Percentiles rank a stretch among this genome's conserved stretches.
phyloP scores from a whole-genome alignment of 1,140 invertebrate species.

The Pachypsylla venusta region DNA sequence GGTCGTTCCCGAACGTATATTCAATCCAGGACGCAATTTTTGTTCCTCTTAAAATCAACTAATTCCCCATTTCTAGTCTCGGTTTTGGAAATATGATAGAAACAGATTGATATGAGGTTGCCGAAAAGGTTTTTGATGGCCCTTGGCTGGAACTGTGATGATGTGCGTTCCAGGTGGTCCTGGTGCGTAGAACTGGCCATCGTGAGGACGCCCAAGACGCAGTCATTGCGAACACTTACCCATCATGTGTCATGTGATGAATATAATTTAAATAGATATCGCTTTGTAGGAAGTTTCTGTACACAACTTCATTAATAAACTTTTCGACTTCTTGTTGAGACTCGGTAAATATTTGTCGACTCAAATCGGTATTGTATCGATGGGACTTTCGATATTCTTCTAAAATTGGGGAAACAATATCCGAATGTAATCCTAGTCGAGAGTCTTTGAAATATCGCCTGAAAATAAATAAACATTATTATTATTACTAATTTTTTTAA shows the following conservation, averaged over 20 bases:
- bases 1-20: too few relatives aligned
- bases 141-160: too few relatives aligned
- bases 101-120: too few relatives aligned
- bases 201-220: too few relatives aligned
- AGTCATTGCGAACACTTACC: too few relatives aligned
- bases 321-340: conserved; percentile 60
- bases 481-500: background rate
- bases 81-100: too few relatives aligned
- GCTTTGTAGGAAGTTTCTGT: conserved; percentile 78
- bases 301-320: conserved; percentile 67
- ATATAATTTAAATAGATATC: conserved; percentile 82
- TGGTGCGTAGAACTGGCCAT: too few relatives aligned
- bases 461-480: background rate
- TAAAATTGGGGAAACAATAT: conserved; percentile 50
- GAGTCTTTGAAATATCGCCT: conserved; percentile 64
- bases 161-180: too few relatives aligned
- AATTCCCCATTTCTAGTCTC: too few relatives aligned
- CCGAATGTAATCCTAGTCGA: conserved; percentile 63
- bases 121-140: too few relatives aligned
- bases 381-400: conserved; percentile 44
- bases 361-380: conserved; percentile 26
- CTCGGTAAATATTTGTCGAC: conserved; percentile 42
- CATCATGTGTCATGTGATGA: conserved; percentile 36
- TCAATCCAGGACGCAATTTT: too few relatives aligned
- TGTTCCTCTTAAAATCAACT: too few relatives aligned